Percentiles rank a stretch among this genome's conserved stretches.
Conservation (phyloP, 2,888 invertebrate genomes). For the Lutraria lutraria region DNA sequence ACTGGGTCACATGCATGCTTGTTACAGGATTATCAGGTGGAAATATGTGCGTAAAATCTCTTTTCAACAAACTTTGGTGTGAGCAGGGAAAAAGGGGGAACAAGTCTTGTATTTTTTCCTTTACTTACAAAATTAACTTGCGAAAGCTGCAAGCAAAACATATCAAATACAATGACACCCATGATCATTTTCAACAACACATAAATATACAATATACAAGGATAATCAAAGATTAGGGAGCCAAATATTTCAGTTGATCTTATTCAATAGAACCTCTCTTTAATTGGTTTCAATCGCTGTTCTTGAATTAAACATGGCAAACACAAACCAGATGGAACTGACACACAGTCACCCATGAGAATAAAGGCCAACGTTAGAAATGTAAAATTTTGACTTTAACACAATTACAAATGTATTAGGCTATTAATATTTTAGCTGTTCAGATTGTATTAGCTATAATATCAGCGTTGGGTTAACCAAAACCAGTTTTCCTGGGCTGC, state of each 20-base stretch:
- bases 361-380: too few species aligned
- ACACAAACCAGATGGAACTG: too few species aligned
- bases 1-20: not conserved
- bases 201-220: not conserved
- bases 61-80: not conserved
- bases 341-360: too few species aligned
- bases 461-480: too few species aligned
- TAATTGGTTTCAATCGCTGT: not conserved
- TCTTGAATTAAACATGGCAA: too few species aligned
- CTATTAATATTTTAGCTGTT: too few species aligned
- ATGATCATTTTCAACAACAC: not conserved
- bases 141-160: slow-evolving; percentile 46
- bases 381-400: too few species aligned
- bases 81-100: not conserved
- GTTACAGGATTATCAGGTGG: not conserved
- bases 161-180: not conserved
- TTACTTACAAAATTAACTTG: slow-evolving; percentile 64
- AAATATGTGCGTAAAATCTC: not conserved
- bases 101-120: not conserved
- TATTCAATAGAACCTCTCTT: not conserved
- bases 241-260: not conserved
- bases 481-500: too few species aligned
- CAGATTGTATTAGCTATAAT: too few species aligned
- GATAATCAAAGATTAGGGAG: not conserved
- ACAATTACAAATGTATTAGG: too few species aligned